Conservation (phyloP, 2,113 vertebrate genomes). For the Zingel zingel region DNA sequence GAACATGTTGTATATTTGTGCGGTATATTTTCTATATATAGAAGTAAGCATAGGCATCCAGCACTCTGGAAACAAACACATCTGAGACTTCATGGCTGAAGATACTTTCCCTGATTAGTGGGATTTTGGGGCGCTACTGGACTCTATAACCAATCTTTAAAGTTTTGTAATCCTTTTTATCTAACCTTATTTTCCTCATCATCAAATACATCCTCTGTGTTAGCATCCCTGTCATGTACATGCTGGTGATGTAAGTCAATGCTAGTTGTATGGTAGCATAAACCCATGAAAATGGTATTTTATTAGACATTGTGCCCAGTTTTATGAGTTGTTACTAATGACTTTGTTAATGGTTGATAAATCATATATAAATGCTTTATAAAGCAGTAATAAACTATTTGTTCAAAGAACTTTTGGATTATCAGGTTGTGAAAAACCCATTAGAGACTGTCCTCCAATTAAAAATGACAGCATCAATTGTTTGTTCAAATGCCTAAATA, state of each 20-base stretch:
- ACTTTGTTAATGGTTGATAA: background rate
- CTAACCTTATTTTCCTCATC: background rate
- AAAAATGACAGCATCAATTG: background rate
- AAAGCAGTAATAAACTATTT: conserved; percentile 2
- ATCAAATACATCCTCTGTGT: conserved; percentile 35
- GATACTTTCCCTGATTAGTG: conserved; percentile 9
- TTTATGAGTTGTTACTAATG: background rate
- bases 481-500: background rate
- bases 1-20: conserved; percentile 20
- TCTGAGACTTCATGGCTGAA: conserved; percentile 8
- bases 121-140: background rate
- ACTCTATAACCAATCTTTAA: background rate
- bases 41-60: conserved; percentile 1
- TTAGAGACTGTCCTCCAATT: background rate
- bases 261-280: background rate
- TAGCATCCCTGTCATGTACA: conserved; percentile 4
- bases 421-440: background rate
- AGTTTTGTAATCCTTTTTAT: background rate
- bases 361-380: background rate
- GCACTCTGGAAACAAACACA: background rate
- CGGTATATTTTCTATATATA: background rate
- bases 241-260: background rate
- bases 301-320: background rate
- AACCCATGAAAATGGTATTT: background rate
- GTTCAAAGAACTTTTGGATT: background rate